Evolutionary conservation across 2,113 vertebrate genomes (phyloP), one percentile per base, ranked within the genome.

Genomic region (Orcinus orca): DNA sequence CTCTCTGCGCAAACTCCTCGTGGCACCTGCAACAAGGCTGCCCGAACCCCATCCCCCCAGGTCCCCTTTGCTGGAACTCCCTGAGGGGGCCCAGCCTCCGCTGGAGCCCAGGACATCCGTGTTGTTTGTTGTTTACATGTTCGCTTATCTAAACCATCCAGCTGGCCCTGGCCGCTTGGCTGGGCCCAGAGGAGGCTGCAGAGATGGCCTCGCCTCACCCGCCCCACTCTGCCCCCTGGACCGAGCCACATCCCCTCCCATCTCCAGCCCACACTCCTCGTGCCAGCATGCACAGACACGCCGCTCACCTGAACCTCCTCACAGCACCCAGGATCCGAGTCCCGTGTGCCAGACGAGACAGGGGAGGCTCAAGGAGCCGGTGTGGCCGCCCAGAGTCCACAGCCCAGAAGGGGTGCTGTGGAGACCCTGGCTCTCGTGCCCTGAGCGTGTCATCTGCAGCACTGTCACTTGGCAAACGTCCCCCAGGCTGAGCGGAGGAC

Each of bases 91-190:
- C 8, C 18, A 33, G 53, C 25, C 76, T 47, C 50, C 33, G 1
- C 6, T 14, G 13, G 60, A 63, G 38, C 50, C 50, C 1, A 2
- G 60, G 15, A 7, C 6, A 0, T n/a, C 38, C 55, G 74, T 62
- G 77, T 15, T 62, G 71, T 79, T 80, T 93, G 83, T 62, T 77
- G 82, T 74, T 95, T 87, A 31, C 79, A 65, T 20, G 31, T 10
- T 80, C 41, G 23, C 55, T 97, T 97, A 98, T 98, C 94, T 90
- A 33, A 95, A 53, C 63, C 88, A 33, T 53, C 58, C 94, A 96
- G 90, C 95, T 82, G 86, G 84, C 53, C 18, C 21, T 2, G 18
- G 44, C 70, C 63, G 83, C 58, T 41, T 4, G 1, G 15, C 41
- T 2, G 2, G 67, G 38, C 36, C 88, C 47, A n/a, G 87, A 67